Evolutionary conservation across 2,113 vertebrate species (phyloP).

Genomic region (Sclerurus mexicanus): DNA sequence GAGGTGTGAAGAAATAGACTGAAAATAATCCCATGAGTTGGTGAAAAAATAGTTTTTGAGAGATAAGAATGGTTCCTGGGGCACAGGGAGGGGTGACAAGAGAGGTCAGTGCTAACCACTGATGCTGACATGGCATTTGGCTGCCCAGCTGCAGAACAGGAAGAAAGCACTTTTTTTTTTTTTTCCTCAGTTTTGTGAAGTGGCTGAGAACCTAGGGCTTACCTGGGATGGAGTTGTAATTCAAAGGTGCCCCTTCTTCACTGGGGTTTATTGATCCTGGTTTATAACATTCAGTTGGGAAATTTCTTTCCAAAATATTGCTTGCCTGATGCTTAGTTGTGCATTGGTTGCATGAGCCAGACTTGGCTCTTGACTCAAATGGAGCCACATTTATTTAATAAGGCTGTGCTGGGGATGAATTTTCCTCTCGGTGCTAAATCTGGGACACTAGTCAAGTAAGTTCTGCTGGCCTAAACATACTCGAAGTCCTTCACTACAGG

Average conservation of each 20-base stretch:
- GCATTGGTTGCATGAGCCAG: background rate
- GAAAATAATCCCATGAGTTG: background rate
- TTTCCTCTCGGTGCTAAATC: background rate
- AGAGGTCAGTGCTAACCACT: background rate
- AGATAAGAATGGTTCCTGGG: background rate
- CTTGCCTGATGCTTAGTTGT: background rate
- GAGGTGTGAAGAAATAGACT: background rate
- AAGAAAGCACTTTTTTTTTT: fast-evolving
- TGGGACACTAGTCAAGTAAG: background rate
- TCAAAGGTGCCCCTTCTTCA: background rate
- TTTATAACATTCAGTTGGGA: background rate
- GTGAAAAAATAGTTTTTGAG: background rate
- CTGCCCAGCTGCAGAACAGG: background rate
- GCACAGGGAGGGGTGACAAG: background rate
- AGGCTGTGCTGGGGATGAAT: background rate
- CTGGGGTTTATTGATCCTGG: background rate
- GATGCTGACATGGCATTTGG: background rate
- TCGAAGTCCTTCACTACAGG: background rate
- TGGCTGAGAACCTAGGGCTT: background rate
- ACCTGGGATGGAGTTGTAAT: background rate
- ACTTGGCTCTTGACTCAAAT: background rate
- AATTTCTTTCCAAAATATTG: background rate
- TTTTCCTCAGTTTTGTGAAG: background rate
- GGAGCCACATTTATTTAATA: background rate
- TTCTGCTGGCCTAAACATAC: background rate